Base-by-base conservation (phyloP, 1,140 invertebrate species). In the Diuraphis noxia region DNA sequence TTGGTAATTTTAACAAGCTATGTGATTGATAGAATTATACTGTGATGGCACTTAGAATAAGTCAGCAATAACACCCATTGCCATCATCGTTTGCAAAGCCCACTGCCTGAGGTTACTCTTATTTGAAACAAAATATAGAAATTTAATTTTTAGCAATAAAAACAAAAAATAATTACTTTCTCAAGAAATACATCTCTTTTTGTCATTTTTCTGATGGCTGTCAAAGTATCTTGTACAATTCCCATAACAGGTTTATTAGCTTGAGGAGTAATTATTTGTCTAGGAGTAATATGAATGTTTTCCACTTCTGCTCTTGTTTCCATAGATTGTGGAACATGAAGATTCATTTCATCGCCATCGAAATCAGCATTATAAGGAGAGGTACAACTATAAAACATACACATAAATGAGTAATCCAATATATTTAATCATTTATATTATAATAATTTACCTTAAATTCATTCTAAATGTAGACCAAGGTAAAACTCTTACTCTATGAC, bases 291-390 rank as follows among this genome's bases (percentile, higher is more conserved):
- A 92, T 99, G 98, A 92, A 99, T 96, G 93, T 99, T 99, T 94
- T 99, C 98, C 21, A 99, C 98, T 95, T 99, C 99, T 21, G 99
- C 99, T 85, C 98, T 94, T 0, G 99, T 99, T 94, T 99, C 99
- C 96, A 99, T 98, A 10, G 98, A 99, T 93, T 99, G 99, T 0
- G 99, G 99, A 3, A 99, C 98, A 94, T 99, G 99, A 25, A 99
- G 94, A 94, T 99, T 99, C 99, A 99, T 99, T 95, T 99, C 99
- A 94, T 99, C 99, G 8, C 99, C 99, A 94, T 99, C 99, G 95
- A 99, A 99, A 95, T 99, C 99, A 93, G 99, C 99, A 94, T 99
- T 99, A 94, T 99, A 99, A 0, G 99, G 99, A 49, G 99, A 99
- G 0, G 99, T 99, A 93, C 98, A 99, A 94, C 98, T 99, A 77